Evolutionary conservation across 2,113 vertebrate genomes (phyloP), one percentile per base, ranked within the genome.

Genomic region (Chaetorhynchus papuensis): DNA sequence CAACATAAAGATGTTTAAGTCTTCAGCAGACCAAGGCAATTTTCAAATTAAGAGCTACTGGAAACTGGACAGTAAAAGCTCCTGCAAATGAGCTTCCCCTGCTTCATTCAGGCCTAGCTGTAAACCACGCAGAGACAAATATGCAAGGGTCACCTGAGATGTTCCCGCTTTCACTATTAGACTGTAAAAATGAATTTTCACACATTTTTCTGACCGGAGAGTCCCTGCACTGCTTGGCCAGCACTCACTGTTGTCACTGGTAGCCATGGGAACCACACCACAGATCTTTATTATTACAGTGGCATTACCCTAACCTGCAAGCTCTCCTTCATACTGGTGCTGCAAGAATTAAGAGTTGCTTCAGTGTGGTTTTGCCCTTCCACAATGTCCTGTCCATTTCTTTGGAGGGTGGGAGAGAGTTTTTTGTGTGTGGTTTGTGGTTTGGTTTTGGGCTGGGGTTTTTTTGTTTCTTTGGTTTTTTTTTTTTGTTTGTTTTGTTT

Each of bases 341-440:
- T 70, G 15, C 21, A 80, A 70, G 15, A 72, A 76, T 35, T 41
- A 19, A 6, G 7, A 42, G 49, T n/a, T 70, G 15, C 21, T 61
- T 79, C 35, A 15, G 3, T 21, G 13, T 11, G 44, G 28, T 39
- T 92, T 24, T 54, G 3, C 13, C 41, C 23, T 52, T 79, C 18
- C 42, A 30, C 11, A 60, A 4, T 3, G 2, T 8, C 27, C 16
- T 50, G 6, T 17, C 5, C 8, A 6, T 44, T 41, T 23, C 47
- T 17, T 9, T 37, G 33, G 6, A 41, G 11, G 7, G 23, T 1
- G 0, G 3, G 7, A 27, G 4, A 50, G 3, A 5, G 3, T 14
- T 24, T 21, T 27, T 3, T 23, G 10, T n/a, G 18, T 24, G 23
- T 14, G 13, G 65, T 70, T 80, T 69, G 18, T 2, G 6, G 16